A percentile compares a stretch with the other conserved stretches of the same genome.
phyloP scores from a whole-genome alignment of 2,113 vertebrate species.

The Hydrochoerus hydrochaeris region DNA sequence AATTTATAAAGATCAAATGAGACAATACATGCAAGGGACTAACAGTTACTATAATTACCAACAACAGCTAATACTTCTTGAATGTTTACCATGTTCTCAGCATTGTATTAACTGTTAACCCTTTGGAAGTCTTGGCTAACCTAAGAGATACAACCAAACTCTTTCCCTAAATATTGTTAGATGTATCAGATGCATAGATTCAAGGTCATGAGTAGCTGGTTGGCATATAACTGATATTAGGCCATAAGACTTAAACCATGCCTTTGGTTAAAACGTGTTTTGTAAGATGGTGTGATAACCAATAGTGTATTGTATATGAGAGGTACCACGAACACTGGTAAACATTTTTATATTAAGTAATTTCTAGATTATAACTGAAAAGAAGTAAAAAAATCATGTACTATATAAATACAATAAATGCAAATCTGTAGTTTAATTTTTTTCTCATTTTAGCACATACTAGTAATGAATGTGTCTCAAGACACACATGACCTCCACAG shows the following conservation, averaged over 20 bases:
- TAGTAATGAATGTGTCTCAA: not conserved
- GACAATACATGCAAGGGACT: not conserved
- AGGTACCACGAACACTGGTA: not conserved
- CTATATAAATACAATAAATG: not conserved
- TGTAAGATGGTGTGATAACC: not conserved
- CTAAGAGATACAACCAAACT: not conserved
- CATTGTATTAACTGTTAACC: not conserved
- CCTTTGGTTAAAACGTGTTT: not conserved
- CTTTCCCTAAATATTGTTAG: not conserved
- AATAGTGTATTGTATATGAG: not conserved
- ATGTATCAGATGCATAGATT: not conserved
- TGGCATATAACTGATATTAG: not conserved
- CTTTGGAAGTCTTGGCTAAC: not conserved
- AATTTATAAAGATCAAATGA: conserved; percentile 1
- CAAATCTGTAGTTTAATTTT: not conserved
- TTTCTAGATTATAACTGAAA: not conserved
- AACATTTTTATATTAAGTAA: not conserved
- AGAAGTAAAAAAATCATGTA: not conserved
- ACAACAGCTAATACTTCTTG: not conserved
- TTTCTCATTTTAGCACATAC: not conserved
- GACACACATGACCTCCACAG: not conserved
- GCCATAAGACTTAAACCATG: not conserved
- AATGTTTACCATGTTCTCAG: not conserved
- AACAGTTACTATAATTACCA: not conserved
- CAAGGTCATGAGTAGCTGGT: not conserved